Percentiles rank a stretch among this genome's conserved stretches.
These are phyloP conservation scores for Lysiphlebus fabarum DNA, from an alignment of 1,140 invertebrate genomes.

Conservation along the genomic window DNA sequence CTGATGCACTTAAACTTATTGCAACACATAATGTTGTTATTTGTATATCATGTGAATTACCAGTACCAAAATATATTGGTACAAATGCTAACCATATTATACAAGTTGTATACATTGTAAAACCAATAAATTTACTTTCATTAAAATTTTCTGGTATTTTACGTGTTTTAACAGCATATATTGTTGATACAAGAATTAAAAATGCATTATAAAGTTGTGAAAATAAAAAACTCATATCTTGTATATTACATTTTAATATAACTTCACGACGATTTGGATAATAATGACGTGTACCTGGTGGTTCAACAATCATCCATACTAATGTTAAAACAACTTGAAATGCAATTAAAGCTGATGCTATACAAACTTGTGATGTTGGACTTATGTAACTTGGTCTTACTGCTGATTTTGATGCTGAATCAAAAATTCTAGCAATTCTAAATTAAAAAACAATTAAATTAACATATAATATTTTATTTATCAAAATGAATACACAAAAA, in stretches of 20 bases:
- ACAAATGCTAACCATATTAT: slow-evolving; percentile 76
- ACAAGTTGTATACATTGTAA: slow-evolving; percentile 78
- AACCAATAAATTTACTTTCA: slow-evolving; percentile 70
- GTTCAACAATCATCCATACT: slow-evolving; percentile 63
- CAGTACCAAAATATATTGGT: slow-evolving; percentile 70
- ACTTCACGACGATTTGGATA: slow-evolving; percentile 56
- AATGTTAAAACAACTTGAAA: slow-evolving; percentile 57
- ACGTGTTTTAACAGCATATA: slow-evolving; percentile 73
- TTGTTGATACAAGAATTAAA: slow-evolving; percentile 69
- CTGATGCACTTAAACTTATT: slow-evolving; percentile 69
- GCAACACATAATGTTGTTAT: slow-evolving; percentile 71
- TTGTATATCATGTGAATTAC: slow-evolving; percentile 67
- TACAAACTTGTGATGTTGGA: slow-evolving; percentile 71
- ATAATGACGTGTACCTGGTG: slow-evolving; percentile 60
- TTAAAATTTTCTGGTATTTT: slow-evolving; percentile 78
- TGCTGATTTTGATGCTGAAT: slow-evolving; percentile 65
- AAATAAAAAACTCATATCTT: slow-evolving; percentile 65
- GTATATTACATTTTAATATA: slow-evolving; percentile 65
- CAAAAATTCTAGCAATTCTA: slow-evolving; percentile 72
- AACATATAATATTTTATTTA: neutral
- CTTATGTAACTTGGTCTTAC: slow-evolving; percentile 70
- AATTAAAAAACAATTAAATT: neutral
- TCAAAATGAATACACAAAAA: too few relatives aligned
- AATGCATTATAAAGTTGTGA: slow-evolving; percentile 73
- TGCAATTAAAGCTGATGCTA: slow-evolving; percentile 63